Conservation (phyloP, 2,113 vertebrate genomes). For the Elgaria multicarinata region DNA sequence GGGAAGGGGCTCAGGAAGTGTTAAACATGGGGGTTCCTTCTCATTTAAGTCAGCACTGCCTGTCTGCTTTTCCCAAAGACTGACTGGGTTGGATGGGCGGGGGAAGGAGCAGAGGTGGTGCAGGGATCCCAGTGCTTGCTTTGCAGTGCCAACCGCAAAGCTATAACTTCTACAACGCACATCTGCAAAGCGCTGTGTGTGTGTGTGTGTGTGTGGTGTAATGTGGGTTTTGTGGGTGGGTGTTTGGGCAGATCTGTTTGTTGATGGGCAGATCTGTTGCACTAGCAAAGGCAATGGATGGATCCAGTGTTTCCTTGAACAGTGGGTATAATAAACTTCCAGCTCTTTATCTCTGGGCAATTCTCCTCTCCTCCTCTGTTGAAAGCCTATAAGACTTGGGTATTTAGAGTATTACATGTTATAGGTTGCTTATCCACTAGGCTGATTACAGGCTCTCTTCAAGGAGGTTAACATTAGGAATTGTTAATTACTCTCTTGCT, state of each 20-base stretch:
- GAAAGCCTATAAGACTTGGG: background rate
- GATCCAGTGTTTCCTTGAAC: background rate
- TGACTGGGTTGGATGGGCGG: background rate
- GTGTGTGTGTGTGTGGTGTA: background rate
- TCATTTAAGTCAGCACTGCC: too few species aligned
- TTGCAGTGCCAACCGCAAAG: background rate
- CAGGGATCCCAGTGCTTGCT: background rate
- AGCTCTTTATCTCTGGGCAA: constrained; percentile 28
- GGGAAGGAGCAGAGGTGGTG: background rate
- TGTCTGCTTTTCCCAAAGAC: background rate
- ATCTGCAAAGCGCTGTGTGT: background rate
- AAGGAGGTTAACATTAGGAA: constrained; percentile 44
- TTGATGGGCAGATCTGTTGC: background rate
- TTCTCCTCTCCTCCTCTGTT: constrained; percentile 6
- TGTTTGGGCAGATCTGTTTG: background rate
- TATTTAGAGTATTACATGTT: background rate
- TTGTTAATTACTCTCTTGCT: constrained; percentile 39
- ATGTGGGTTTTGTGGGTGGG: background rate
- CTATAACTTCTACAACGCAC: background rate
- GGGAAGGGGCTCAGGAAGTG: background rate
- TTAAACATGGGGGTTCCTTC: background rate
- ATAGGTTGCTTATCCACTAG: constrained; percentile 42
- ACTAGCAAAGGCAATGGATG: background rate
- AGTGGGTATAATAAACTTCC: constrained; percentile 16
- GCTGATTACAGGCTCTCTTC: constrained; percentile 33